Base-by-base conservation (phyloP, 2,113 vertebrate genomes). In the Odocoileus hemionus region DNA sequence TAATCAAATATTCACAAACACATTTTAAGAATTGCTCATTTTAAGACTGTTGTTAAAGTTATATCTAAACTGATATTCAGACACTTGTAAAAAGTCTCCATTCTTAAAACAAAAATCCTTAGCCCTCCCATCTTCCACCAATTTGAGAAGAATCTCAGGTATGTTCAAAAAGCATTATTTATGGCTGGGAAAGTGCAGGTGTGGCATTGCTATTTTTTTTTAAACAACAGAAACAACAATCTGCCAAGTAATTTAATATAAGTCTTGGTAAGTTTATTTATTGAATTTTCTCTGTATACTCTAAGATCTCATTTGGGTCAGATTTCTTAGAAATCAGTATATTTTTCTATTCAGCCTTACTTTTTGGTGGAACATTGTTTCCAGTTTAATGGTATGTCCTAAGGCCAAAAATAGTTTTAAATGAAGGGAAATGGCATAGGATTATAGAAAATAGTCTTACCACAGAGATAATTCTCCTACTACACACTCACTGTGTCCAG, bases 191-290 rank as follows among this genome's bases (percentile, higher is more conserved):
- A 28, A 84, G n/a, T 50, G 58, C 78, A 61, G 57, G 10, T 45
- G 52, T 84, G n/a, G 8, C 25, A 57, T 64, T 89, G 23, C 28
- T 84, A n/a, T 54, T 96, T 96, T 97, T 96, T 96, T 91, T 86
- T 23, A 7, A 54, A 54, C 50, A 36, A 54, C 19, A 50, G 78
- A 21, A n/a, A 47, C 12, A 10, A 36, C 16, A 23, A 55, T 33
- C 16, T 90, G 23, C 36, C 97, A 45, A 52, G 39, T 50, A 84
- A 64, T 83, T 76, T 86, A 84, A 94, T 96, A 64, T 47, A 64
- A 47, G 1, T 30, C 52, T 95, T 82, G 19, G n/a, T 55, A 21
- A 94, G 14, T 11, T 16, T 21, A 33, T 76, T 80, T 79, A 54
- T 6, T 91, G 58, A 43, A 88, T 94, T 92, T 94, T 43, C 33